Evolutionary conservation across 2,113 vertebrate genomes (phyloP).

Genomic region (Apodemus sylvaticus): DNA sequence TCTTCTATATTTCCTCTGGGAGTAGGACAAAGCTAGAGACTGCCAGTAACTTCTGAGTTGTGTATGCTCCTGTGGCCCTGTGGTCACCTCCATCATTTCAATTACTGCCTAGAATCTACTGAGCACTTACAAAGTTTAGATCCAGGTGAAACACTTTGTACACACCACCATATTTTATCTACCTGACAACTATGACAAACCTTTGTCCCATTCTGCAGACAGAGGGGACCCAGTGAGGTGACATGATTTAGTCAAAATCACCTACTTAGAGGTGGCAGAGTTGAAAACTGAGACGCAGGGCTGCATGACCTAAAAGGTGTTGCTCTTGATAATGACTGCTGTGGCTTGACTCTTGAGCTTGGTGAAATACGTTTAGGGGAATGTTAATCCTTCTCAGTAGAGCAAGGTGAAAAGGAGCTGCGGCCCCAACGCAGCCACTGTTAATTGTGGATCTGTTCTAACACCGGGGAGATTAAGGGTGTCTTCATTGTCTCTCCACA

Average conservation of each 20-base stretch:
- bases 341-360: not conserved
- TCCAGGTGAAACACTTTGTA: fast-evolving
- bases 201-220: not conserved
- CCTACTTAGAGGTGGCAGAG: not conserved
- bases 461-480: not conserved
- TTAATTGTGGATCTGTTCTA: not conserved
- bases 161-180: not conserved
- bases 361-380: not conserved
- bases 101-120: not conserved
- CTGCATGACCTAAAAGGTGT: fast-evolving
- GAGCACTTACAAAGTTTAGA: not conserved
- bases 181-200: not conserved
- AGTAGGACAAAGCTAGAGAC: not conserved
- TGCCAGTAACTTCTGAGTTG: not conserved
- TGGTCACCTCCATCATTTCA: not conserved
- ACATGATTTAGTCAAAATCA: not conserved
- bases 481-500: not conserved
- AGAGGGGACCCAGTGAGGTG: not conserved
- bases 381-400: not conserved
- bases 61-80: not conserved
- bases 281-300: no score
- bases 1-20: not conserved
- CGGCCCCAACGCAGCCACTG: no score
- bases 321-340: not conserved
- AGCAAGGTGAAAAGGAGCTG: not conserved